Percentiles rank a stretch among this genome's conserved stretches.
phyloP scores from a whole-genome alignment of 2,797 vertebrate genomes.

The Melanogrammus aeglefinus region DNA sequence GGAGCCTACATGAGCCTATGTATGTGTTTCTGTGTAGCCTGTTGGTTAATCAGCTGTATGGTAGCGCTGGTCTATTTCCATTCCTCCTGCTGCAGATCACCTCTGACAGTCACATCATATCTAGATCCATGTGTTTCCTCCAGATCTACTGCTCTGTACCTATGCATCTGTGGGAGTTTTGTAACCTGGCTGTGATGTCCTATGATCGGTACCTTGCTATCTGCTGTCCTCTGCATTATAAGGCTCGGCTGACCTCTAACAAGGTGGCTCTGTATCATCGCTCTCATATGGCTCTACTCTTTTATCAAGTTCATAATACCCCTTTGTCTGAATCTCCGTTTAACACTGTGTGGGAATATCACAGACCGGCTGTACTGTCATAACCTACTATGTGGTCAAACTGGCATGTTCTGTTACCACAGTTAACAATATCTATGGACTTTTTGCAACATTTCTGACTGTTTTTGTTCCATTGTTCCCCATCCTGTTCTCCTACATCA shows the following conservation, averaged over 20 bases:
- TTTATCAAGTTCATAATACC: slow-evolving; percentile 7
- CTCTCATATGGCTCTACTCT: slow-evolving; percentile 18
- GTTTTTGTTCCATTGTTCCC: background rate
- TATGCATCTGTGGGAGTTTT: slow-evolving; percentile 49
- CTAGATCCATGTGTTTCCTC: slow-evolving; percentile 33
- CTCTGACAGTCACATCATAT: slow-evolving; percentile 34
- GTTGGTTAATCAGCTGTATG: slow-evolving; percentile 53
- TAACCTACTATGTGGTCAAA: slow-evolving; percentile 31
- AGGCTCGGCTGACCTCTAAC: slow-evolving; percentile 12
- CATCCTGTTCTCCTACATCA: slow-evolving; percentile 38
- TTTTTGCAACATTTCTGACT: background rate
- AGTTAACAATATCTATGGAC: slow-evolving; percentile 28
- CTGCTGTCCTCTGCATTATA: slow-evolving; percentile 45
- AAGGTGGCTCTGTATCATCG: background rate
- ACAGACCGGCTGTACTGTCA: slow-evolving; percentile 38
- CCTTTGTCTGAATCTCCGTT: too few species aligned
- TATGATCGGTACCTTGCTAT: slow-evolving; percentile 56
- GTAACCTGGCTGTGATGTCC: slow-evolving; percentile 54
- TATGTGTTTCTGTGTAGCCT: slow-evolving; percentile 60
- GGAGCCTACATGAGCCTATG: slow-evolving; percentile 61
- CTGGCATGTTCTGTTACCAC: slow-evolving; percentile 34
- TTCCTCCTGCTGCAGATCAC: slow-evolving; percentile 40
- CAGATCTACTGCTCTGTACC: slow-evolving; percentile 54
- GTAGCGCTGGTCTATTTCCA: slow-evolving; percentile 37
- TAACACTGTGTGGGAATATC: slow-evolving; percentile 35